Conservation (phyloP, 2,888 invertebrate genomes). For the Ditula angustiorana region DNA sequence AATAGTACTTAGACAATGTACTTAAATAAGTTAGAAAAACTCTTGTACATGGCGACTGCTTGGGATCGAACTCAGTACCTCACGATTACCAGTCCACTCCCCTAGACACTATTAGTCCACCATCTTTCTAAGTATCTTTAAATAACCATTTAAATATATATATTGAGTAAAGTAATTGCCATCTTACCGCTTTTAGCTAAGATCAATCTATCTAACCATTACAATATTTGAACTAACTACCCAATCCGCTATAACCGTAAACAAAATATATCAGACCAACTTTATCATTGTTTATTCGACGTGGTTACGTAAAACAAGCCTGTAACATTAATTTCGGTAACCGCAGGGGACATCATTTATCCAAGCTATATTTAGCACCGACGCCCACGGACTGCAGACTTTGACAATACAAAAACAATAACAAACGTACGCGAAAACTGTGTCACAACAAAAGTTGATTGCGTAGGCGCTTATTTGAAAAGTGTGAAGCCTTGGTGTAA, state of each 20-base stretch:
- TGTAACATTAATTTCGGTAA: conserved; percentile 30
- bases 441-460: neutral
- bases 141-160: too few species aligned
- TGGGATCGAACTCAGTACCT: too few species aligned
- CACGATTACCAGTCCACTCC: too few species aligned
- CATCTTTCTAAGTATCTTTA: too few species aligned
- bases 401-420: conserved; percentile 29
- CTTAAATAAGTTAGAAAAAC: too few species aligned
- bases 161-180: too few species aligned
- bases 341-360: conserved; percentile 35
- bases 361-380: conserved; percentile 31
- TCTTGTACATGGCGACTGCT: too few species aligned
- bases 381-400: conserved; percentile 15
- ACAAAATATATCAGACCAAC: neutral
- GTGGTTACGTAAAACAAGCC: conserved; percentile 28
- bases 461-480: neutral
- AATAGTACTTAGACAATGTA: too few species aligned
- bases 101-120: too few species aligned
- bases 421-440: conserved; percentile 12
- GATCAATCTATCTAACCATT: neutral
- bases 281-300: conserved; percentile 28
- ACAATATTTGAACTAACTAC: neutral
- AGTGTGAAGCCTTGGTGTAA: neutral
- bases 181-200: too few species aligned
- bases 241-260: neutral